A percentile compares a stretch with the other conserved stretches of the same genome.
phyloP scores from a whole-genome alignment of 2,888 invertebrate genomes.

The Drosophila dives region DNA sequence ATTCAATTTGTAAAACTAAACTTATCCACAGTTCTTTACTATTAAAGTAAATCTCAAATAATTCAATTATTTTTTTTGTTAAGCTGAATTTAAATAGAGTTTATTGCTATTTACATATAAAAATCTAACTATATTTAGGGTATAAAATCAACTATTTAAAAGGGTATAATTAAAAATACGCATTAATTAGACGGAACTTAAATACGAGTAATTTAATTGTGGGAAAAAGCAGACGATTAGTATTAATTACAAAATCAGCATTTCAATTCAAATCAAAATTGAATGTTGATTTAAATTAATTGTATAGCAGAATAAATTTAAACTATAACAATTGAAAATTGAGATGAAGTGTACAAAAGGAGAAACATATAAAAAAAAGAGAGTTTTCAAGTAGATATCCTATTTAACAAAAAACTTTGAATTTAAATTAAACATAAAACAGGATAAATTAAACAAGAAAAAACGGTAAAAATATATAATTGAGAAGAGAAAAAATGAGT shows the following conservation, averaged over 20 bases:
- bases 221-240: neutral
- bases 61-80: neutral
- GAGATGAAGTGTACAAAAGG: neutral
- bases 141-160: neutral
- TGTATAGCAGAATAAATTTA: neutral
- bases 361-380: neutral
- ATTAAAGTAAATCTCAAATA: neutral
- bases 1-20: neutral
- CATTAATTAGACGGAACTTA: neutral
- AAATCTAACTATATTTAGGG: neutral
- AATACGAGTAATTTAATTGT: neutral
- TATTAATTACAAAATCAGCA: neutral
- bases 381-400: neutral
- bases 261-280: neutral
- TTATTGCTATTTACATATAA: neutral
- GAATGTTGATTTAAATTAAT: slow-evolving; percentile 2
- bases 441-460: neutral
- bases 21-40: neutral
- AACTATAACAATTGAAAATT: neutral
- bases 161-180: neutral
- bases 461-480: neutral
- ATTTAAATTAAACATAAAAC: neutral
- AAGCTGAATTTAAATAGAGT: neutral
- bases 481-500: neutral
- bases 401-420: neutral